These are phyloP conservation scores for Microcebus jonahi DNA, from an alignment of 2,113 vertebrate genomes.

Conservation along the genomic window DNA sequence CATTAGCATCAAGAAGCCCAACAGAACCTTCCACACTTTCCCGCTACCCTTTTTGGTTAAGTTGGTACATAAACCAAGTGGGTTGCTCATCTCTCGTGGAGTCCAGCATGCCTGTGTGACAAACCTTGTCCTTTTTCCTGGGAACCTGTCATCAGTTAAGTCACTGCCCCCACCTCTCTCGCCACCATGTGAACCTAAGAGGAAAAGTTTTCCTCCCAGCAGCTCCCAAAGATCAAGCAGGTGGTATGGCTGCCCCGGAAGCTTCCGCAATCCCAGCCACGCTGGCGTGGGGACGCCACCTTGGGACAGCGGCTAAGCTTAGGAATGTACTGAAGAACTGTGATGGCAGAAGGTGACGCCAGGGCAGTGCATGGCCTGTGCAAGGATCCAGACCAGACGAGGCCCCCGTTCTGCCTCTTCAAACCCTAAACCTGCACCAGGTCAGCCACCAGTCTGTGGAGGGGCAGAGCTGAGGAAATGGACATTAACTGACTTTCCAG, in stretches of 20 bases:
- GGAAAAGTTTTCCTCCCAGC: neutral
- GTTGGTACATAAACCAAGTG: neutral
- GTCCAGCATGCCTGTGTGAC: neutral
- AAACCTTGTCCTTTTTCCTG: neutral
- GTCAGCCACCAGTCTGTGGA: neutral
- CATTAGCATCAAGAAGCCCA: neutral
- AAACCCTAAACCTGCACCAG: neutral
- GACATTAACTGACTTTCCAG: neutral
- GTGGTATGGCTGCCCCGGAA: neutral
- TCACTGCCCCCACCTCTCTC: neutral
- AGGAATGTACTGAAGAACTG: neutral
- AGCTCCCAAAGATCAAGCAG: neutral
- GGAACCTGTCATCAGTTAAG: neutral
- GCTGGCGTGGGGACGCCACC: rapidly evolving
- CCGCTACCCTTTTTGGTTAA: neutral
- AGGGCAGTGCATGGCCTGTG: no score
- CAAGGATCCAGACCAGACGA: neutral
- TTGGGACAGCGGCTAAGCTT: rapidly evolving
- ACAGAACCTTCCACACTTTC: neutral
- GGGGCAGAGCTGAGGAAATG: neutral
- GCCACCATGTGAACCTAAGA: neutral
- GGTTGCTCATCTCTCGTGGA: neutral
- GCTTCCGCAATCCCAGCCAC: neutral
- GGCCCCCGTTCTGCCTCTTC: neutral
- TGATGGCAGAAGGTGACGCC: neutral